phyloP scores from a whole-genome alignment of 1,140 invertebrate genomes.

The Belonocnema kinseyi region DNA sequence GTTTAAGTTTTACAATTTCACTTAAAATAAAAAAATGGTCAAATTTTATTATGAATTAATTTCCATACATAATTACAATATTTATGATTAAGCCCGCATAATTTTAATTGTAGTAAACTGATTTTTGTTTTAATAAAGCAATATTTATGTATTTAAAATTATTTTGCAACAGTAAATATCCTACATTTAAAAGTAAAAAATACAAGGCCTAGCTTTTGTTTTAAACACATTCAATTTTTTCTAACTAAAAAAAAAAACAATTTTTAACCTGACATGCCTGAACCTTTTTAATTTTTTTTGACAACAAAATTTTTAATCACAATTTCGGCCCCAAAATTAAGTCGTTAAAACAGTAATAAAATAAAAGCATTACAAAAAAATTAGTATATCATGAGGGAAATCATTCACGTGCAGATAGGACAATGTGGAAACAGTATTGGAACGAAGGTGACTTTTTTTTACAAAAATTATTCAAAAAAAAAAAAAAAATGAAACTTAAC shows the following conservation, averaged over 20 bases:
- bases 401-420: constrained; percentile 91
- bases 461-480: constrained; percentile 47
- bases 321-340: constrained; percentile 1
- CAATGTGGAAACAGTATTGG: constrained; percentile 96
- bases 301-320: neutral
- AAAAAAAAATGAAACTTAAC: neutral
- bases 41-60: too few relatives aligned
- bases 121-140: too few relatives aligned
- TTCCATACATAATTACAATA: too few relatives aligned
- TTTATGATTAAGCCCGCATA: too few relatives aligned
- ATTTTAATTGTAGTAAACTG: too few relatives aligned
- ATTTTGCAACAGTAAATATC: too few relatives aligned
- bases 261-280: neutral
- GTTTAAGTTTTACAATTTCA: too few relatives aligned
- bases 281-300: neutral
- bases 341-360: neutral
- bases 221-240: neutral
- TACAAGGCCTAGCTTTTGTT: neutral
- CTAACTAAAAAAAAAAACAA: neutral
- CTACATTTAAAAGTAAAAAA: too few relatives aligned
- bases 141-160: too few relatives aligned
- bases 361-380: neutral
- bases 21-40: too few relatives aligned
- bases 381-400: constrained; percentile 87
- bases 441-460: constrained; percentile 82